Evolutionary conservation across 2,888 invertebrate genomes (phyloP), one percentile per base, ranked within the genome.

Genomic region (Parascotia fuliginaria): DNA sequence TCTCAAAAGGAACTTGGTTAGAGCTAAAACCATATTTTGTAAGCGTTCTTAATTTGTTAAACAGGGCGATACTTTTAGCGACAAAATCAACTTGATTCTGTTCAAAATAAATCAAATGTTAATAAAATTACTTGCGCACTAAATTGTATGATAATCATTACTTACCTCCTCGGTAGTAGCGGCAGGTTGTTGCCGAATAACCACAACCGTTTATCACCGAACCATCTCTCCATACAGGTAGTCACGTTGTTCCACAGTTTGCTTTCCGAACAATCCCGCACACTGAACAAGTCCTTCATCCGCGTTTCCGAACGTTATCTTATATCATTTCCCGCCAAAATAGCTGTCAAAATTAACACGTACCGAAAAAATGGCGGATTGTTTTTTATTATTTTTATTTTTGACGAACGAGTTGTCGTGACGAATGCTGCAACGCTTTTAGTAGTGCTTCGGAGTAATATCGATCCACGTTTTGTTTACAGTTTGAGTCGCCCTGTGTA

Each of bases 151-250:
- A 24, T 14, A 27, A 38, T 37, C 12, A 3, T 39, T 39, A 53
- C 87, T 86, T 90, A 97, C 97, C 96, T 95, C 87, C 97, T 94
- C 62, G 96, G 96, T 81, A 97, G 88, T 74, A 97, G 93, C 79
- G 97, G 97, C 87, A 97, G 94, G 91, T 96, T 96, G 93, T 96
- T 96, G 85, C 97, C 97, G 89, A 97, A 96, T 92, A 97, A 95
- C 97, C 97, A 97, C 87, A 97, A 93, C 93, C 96, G 96, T 90
- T 96, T 96, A 93, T 97, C 97, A 93, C 95, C 96, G 90, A 97
- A 95, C 97, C 97, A 97, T 97, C 95, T 96, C 96, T 97, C 97
- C 97, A 97, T 97, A 92, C 94, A 93, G 92, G 91, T 87, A 73
- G 92, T 87, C 87, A 92, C 84, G 82, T 89, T 92, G 79, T 80